Evolutionary conservation across 2,888 invertebrate species (phyloP), one percentile per base, ranked within the genome.

Genomic region (Dioctria rufipes): DNA sequence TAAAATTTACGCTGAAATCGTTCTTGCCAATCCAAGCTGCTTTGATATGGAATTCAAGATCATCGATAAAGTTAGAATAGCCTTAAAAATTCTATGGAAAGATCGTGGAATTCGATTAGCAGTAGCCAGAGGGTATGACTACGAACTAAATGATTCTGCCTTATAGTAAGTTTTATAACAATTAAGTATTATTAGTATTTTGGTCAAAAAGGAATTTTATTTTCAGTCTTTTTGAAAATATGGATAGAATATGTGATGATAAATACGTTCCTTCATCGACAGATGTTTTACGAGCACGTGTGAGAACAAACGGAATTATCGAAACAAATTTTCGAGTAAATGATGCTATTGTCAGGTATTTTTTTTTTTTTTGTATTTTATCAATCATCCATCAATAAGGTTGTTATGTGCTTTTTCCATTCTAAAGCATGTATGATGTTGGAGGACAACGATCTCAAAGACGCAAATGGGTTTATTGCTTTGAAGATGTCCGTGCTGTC

Each of bases 401-500:
- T 60, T 25, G 25, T 25, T 25, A 60, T 43, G 58, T 37, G 5
- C 25, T 63, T 51, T 80, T 63, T 80, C 69, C 6, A 67, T 65
- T 66, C 84, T 89, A 87, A 67, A 91, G 92, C 84, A 92, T 93
- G 92, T 93, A 92, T 85, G 93, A 93, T 87, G 92, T 93, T 46
- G 93, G 93, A 40, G 93, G 93, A 78, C 93, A 93, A 85, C 88
- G 93, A 85, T 92, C 92, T 81, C 92, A 93, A 86, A 86, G 93
- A 65, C 88, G 92, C 79, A 93, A 93, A 86, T 93, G 93, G 93
- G 93, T 93, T 84, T 92, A 92, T 85, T 93, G 92, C 86, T 93
- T 93, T 86, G 92, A 93, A 86, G 92, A 93, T 86, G 92, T 93
- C 2, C 89, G 91, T 84, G 92, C 92, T 25, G 91, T 93, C 2